These are phyloP conservation scores for Pangasianodon hypophthalmus DNA, from an alignment of 2,113 vertebrate genomes.

Conservation along the genomic window DNA sequence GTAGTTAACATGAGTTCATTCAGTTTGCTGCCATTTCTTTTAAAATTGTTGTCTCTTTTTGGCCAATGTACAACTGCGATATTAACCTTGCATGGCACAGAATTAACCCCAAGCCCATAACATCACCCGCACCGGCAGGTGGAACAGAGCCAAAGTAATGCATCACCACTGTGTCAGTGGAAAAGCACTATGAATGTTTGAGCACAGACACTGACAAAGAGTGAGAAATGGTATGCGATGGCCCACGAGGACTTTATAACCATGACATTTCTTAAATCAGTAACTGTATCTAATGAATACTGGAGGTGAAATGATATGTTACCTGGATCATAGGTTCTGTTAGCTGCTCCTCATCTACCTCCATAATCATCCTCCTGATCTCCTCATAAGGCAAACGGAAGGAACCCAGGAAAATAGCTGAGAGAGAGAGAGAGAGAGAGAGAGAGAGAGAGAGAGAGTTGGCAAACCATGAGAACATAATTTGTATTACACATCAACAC, in stretches of 20 bases:
- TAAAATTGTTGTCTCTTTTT: neutral
- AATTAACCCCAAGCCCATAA: neutral
- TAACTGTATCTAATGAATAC: neutral
- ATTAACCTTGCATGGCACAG: neutral
- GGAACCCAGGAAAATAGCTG: slow-evolving; percentile 95
- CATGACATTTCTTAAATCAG: neutral
- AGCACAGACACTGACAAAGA: neutral
- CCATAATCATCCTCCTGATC: slow-evolving; percentile 88
- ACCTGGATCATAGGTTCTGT: slow-evolving; percentile 97
- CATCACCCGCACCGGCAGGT: neutral
- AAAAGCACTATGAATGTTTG: neutral
- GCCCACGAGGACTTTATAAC: neutral
- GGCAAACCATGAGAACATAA: neutral
- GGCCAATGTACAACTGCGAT: neutral
- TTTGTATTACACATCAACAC: neutral
- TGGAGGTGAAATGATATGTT: slow-evolving; percentile 29
- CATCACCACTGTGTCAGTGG: neutral
- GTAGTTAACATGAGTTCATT: neutral
- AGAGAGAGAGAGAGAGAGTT: neutral
- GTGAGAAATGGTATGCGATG: neutral
- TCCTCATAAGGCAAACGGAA: slow-evolving; percentile 94
- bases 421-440: slow-evolving; percentile 33
- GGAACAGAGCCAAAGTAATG: neutral
- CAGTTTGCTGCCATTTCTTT: neutral
- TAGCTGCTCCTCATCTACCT: slow-evolving; percentile 91